Evolutionary conservation across 2,797 vertebrate species (phyloP).

Genomic region (Podargus strigoides): DNA sequence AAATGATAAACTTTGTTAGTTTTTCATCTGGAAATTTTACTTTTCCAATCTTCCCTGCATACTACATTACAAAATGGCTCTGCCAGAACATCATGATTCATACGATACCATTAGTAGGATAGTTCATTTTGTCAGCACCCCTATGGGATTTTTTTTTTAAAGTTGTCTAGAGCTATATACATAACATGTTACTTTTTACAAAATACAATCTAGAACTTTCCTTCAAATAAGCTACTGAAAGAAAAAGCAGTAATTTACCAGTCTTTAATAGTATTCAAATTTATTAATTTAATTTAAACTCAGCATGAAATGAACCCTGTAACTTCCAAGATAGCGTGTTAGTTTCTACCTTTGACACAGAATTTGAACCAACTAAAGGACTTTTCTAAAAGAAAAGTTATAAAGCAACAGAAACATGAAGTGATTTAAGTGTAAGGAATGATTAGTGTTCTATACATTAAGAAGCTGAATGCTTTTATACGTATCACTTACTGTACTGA

Average conservation of each 20-base stretch:
- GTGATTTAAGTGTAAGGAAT: background rate
- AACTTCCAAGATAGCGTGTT: background rate
- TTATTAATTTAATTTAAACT: background rate
- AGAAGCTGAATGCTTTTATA: background rate
- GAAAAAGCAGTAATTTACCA: background rate
- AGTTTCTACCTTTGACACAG: background rate
- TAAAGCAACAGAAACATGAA: background rate
- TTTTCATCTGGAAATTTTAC: slow-evolving; percentile 10
- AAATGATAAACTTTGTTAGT: slow-evolving; percentile 32
- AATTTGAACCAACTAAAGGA: background rate
- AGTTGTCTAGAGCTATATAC: background rate
- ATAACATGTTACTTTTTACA: background rate
- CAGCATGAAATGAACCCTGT: background rate
- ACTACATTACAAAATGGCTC: slow-evolving; percentile 16
- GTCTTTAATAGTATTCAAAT: background rate
- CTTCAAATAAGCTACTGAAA: background rate
- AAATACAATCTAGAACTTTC: background rate
- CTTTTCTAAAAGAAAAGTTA: background rate
- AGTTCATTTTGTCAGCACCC: background rate
- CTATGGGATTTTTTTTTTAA: background rate
- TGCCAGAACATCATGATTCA: background rate
- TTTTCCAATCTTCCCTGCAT: background rate
- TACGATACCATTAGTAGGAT: background rate
- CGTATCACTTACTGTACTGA: background rate
- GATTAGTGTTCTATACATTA: background rate